Conservation (phyloP, 2,113 vertebrate species). For the Panthera uncia region DNA sequence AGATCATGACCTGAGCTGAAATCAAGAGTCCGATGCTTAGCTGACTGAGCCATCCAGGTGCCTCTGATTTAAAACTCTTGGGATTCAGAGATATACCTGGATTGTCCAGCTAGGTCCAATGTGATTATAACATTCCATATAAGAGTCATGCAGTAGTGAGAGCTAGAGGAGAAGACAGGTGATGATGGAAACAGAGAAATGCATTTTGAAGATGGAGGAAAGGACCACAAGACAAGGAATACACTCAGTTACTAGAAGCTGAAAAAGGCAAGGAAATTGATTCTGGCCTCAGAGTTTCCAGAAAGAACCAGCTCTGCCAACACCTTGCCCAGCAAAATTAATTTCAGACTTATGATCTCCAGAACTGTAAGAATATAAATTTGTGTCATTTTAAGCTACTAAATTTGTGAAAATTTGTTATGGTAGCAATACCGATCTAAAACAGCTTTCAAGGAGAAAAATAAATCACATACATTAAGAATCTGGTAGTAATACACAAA, state of each 20-base stretch:
- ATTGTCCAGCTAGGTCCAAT: neutral
- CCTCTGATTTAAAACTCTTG: neutral
- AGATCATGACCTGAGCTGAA: too few species aligned
- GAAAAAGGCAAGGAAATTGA: neutral
- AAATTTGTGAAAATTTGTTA: neutral
- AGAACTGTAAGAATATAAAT: neutral
- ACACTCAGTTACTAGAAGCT: neutral
- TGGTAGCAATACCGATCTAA: neutral
- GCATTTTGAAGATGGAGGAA: neutral
- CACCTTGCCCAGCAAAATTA: neutral
- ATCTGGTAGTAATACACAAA: neutral
- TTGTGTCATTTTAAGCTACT: neutral
- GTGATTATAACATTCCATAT: neutral
- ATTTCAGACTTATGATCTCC: conserved; percentile 11
- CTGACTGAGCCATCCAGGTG: too few species aligned
- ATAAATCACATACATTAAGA: neutral
- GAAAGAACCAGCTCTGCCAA: neutral
- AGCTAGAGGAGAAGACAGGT: neutral
- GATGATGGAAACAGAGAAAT: neutral
- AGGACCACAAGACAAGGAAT: neutral
- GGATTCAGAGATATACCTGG: neutral
- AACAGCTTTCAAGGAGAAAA: neutral
- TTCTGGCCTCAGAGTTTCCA: neutral
- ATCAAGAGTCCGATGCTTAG: too few species aligned
- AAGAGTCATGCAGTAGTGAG: neutral